Evolutionary conservation across 2,113 vertebrate genomes (phyloP), one percentile per base, ranked within the genome.

Genomic region (Prietella phreatophila): DNA sequence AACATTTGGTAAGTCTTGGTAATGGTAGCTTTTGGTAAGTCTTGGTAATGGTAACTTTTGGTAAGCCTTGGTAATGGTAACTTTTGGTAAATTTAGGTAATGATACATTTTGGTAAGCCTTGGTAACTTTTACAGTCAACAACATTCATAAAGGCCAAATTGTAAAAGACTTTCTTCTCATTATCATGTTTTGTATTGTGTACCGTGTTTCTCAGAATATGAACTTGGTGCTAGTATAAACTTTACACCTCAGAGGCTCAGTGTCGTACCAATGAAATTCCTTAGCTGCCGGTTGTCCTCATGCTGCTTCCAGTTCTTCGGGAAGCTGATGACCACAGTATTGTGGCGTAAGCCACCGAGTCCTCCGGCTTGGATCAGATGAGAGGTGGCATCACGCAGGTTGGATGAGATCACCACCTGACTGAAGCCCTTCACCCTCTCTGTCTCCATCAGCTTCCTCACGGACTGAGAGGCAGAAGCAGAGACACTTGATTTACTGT

Each of bases 341-440:
- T 99, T 99, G 94, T 98, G 98, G 88, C 97, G 97, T 87, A 99
- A 95, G 22, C 98, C 98, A 0, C 98, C 98, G 6, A 99, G 97
- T 33, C 98, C 98, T 0, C 97, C 97, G 0, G 97, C 96, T 93
- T 99, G 98, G 89, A 99, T 97, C 90, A 99, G 94, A 89, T 99
- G 97, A 67, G 98, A 99, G 60, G 97, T 96, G 25, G 97, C 98
- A 0, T 99, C 97, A 2, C 97, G 96, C 87, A 99, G 94, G 92
- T 97, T 98, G 84, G 97, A 97, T 82, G 98, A 99, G 90, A 98
- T 96, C 87, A 99, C 97, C 15, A 98, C 98, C 92, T 99, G 97
- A 92, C 97, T 97, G 94, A 99, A 99, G 81, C 98, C 98, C 88
- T 99, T 99, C 91, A 99, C 97, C 91, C 96, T 97, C 94, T 99